phyloP scores from a whole-genome alignment of 2,797 vertebrate species.

The Sternarchorhynchus goeldii region DNA sequence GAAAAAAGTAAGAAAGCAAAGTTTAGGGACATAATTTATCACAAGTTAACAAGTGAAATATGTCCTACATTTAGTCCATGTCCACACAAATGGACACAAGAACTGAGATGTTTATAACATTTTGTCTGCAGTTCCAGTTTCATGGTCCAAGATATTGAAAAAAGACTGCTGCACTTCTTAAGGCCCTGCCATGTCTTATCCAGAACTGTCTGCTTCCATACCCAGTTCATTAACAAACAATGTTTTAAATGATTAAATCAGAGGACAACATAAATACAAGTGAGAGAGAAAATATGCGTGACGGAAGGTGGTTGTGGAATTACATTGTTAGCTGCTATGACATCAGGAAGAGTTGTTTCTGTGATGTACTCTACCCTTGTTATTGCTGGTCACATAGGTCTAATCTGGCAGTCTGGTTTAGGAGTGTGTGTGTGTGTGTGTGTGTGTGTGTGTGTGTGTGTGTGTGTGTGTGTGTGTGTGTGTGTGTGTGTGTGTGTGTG shows the following conservation, averaged over 20 bases:
- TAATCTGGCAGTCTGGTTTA: constrained; percentile 33
- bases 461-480: constrained; percentile 23
- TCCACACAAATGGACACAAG: too few species aligned
- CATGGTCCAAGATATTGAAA: too few species aligned
- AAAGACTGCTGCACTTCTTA: background rate
- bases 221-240: constrained; percentile 31
- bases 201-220: constrained; percentile 16
- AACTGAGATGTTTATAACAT: too few species aligned
- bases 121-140: too few species aligned
- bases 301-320: constrained; percentile 43
- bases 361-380: constrained; percentile 21
- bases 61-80: background rate
- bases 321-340: constrained; percentile 41
- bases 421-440: constrained; percentile 22
- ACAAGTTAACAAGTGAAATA: too few species aligned
- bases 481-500: constrained; percentile 37
- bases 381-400: constrained; percentile 37
- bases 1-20: background rate
- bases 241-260: constrained; percentile 29
- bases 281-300: constrained; percentile 18
- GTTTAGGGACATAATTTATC: too few species aligned
- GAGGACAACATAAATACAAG: constrained; percentile 13
- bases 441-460: constrained; percentile 30
- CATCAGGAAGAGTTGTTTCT: constrained; percentile 49
- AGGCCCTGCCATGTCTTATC: background rate